Evolutionary conservation across 2,888 invertebrate species (phyloP).

Genomic region (Drepana falcataria): DNA sequence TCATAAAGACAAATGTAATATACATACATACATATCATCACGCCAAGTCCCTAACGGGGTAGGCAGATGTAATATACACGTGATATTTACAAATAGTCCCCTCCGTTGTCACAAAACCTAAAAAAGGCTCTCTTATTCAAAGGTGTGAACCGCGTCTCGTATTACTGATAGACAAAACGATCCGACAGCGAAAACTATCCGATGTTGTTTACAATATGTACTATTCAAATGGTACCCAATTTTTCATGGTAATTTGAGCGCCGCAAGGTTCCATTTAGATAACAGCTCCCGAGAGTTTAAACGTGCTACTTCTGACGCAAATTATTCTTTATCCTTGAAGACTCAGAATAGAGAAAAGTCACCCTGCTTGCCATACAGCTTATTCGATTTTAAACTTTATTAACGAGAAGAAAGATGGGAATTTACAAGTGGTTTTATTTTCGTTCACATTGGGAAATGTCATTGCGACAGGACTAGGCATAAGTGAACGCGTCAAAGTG

Average conservation of each 20-base stretch:
- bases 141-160: conserved; percentile 72
- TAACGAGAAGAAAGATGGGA: conserved; percentile 24
- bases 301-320: conserved; percentile 38
- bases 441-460: conserved; percentile 66
- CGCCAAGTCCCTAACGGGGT: no score
- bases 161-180: conserved; percentile 72
- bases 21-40: no score
- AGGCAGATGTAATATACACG: no score
- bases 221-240: conserved; percentile 16
- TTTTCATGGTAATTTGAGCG: conserved; percentile 29
- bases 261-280: conserved; percentile 37
- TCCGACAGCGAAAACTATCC: conserved; percentile 41
- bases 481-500: conserved; percentile 79
- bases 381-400: conserved; percentile 54
- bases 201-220: conserved; percentile 20
- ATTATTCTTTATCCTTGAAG: conserved; percentile 69
- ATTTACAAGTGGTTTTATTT: conserved; percentile 38
- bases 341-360: conserved; percentile 72
- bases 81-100: conserved; percentile 1
- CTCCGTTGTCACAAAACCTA: conserved; percentile 56
- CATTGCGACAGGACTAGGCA: conserved; percentile 69
- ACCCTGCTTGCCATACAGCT: conserved; percentile 34
- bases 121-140: conserved; percentile 67
- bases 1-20: conserved; percentile 22
- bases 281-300: conserved; percentile 28